Evolutionary conservation across 2,888 invertebrate species (phyloP).

Genomic region (Proisotoma minuta): DNA sequence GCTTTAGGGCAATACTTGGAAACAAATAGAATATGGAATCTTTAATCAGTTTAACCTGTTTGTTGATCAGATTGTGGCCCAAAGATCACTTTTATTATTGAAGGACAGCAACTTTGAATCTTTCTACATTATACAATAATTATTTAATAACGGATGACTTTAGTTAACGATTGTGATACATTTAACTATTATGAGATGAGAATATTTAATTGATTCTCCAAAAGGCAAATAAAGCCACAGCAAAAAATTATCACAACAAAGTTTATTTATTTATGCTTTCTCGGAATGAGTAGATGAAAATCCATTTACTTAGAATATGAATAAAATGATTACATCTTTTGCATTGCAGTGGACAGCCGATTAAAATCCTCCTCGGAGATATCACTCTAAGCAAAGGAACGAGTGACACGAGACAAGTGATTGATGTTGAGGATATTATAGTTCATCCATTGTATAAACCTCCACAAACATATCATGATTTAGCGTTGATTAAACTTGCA

Average conservation of each 20-base stretch:
- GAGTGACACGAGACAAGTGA: constrained; percentile 18
- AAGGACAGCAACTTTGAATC: not conserved
- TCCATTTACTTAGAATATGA: too few species aligned
- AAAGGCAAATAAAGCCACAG: not conserved
- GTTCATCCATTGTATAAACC: constrained; percentile 35
- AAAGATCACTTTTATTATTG: not conserved
- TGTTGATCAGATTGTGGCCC: not conserved
- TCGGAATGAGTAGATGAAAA: not conserved
- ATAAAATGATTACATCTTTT: not conserved
- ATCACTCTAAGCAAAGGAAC: constrained; percentile 25
- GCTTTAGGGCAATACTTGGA: not conserved
- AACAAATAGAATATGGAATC: not conserved
- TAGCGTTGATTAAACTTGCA: constrained; percentile 36
- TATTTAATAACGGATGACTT: too few species aligned
- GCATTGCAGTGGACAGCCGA: constrained; percentile 31
- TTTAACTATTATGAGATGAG: too few species aligned
- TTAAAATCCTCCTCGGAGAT: constrained; percentile 32
- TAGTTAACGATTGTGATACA: too few species aligned
- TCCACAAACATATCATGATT: constrained; percentile 39
- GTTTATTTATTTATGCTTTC: not conserved
- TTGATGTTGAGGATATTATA: constrained; percentile 24
- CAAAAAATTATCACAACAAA: not conserved
- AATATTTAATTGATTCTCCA: not conserved
- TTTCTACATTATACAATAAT: too few species aligned
- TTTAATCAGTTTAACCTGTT: constrained; percentile 2